phyloP scores from a whole-genome alignment of 2,797 vertebrate genomes.

The Lacerta agilis region DNA sequence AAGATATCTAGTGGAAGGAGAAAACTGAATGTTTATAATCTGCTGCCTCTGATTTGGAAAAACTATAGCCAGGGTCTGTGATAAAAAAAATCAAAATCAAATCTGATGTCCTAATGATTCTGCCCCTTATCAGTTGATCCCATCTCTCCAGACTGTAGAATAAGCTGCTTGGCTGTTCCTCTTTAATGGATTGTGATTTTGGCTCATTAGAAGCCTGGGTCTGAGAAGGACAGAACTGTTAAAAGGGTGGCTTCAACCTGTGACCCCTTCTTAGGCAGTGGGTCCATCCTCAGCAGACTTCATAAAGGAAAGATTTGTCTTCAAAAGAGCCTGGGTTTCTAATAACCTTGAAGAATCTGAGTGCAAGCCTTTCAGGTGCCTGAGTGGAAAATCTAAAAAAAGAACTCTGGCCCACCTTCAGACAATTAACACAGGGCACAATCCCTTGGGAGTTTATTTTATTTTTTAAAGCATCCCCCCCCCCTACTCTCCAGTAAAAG shows the following conservation, averaged over 20 bases:
- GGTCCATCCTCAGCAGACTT: neutral
- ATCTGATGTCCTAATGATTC: slow-evolving; percentile 7
- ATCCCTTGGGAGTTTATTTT: neutral
- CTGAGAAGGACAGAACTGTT: neutral
- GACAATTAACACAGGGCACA: neutral
- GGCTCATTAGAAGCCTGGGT: neutral
- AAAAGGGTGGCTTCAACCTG: slow-evolving; percentile 6
- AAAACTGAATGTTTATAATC: neutral
- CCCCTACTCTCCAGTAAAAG: neutral
- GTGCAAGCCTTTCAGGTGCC: neutral
- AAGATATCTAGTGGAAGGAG: too few relatives aligned
- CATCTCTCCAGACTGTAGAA: slow-evolving; percentile 6
- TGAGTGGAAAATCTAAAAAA: slow-evolving; percentile 8
- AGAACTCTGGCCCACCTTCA: neutral
- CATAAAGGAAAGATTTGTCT: neutral
- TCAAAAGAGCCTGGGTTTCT: neutral
- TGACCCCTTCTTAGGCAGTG: neutral
- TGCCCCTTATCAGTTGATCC: slow-evolving; percentile 22
- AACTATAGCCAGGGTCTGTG: slow-evolving; percentile 27
- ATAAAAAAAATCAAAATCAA: neutral
- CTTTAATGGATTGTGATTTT: neutral
- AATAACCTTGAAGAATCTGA: neutral
- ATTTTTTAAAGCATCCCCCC: too few relatives aligned
- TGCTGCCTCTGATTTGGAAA: slow-evolving; percentile 10
- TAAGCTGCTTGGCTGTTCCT: slow-evolving; percentile 7